Percentiles rank a stretch among this genome's conserved stretches.
phyloP scores from a whole-genome alignment of 1,140 invertebrate genomes.

The Lordiphosa collinella region DNA sequence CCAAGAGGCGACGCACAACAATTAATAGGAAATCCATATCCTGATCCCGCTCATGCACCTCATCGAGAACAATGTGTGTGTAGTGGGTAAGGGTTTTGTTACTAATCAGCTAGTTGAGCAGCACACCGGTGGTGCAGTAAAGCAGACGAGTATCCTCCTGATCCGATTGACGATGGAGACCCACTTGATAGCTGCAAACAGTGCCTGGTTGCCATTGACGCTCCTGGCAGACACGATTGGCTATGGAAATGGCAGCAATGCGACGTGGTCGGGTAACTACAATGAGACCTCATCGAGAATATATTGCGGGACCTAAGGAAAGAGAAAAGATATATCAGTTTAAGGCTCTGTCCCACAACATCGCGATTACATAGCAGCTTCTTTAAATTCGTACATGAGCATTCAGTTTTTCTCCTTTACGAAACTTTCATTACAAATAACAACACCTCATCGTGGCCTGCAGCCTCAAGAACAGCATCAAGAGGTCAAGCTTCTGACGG shows the following conservation, averaged over 20 bases:
- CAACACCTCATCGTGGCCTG: too few relatives aligned
- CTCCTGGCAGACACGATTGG: slow-evolving; percentile 91
- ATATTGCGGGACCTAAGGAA: slow-evolving; percentile 88
- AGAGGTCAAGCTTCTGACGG: too few relatives aligned
- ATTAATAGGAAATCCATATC: slow-evolving; percentile 96
- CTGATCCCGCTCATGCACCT: slow-evolving; percentile 96
- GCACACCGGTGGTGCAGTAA: slow-evolving; percentile 92
- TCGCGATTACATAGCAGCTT: too few relatives aligned
- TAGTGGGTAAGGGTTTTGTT: slow-evolving; percentile 83
- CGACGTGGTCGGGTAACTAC: slow-evolving; percentile 94
- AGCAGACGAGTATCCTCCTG: slow-evolving; percentile 87
- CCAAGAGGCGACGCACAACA: slow-evolving; percentile 90
- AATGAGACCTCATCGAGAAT: slow-evolving; percentile 92
- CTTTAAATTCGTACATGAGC: too few relatives aligned
- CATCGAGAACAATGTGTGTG: slow-evolving; percentile 96
- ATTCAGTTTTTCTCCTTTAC: too few relatives aligned
- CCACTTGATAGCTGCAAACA: slow-evolving; percentile 91
- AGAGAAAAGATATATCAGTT: background rate
- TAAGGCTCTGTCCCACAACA: too few relatives aligned
- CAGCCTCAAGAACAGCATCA: too few relatives aligned
- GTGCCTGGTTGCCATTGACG: slow-evolving; percentile 88
- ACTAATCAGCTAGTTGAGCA: slow-evolving; percentile 88
- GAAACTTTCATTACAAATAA: too few relatives aligned
- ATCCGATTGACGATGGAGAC: slow-evolving; percentile 43
- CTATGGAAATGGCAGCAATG: slow-evolving; percentile 93